A percentile compares a stretch with the other conserved stretches of the same genome.
These are phyloP conservation scores for Chanos chanos DNA, from an alignment of 2,797 vertebrate genomes.

Conservation along the genomic window DNA sequence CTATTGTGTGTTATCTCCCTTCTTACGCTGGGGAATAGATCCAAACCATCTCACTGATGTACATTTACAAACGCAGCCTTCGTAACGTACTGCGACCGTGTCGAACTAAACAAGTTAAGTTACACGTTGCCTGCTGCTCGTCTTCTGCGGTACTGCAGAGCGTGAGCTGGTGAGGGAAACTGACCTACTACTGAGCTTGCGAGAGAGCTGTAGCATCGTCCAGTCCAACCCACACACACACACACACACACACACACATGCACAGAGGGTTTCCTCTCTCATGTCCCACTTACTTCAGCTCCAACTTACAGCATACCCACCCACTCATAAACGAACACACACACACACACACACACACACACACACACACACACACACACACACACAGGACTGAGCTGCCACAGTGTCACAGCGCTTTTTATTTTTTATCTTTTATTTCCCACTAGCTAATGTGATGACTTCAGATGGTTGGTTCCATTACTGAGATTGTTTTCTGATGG, in stretches of 20 bases:
- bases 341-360: background rate
- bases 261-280: too few species aligned
- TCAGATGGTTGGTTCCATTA: slow-evolving; percentile 10
- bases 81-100: too few species aligned
- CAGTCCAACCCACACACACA: background rate
- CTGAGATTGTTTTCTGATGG: background rate
- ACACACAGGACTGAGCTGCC: background rate
- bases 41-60: too few species aligned
- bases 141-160: too few species aligned
- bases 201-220: background rate
- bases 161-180: background rate
- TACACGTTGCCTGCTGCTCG: too few species aligned
- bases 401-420: background rate
- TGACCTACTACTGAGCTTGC: background rate
- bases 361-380: slow-evolving; percentile 1
- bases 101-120: too few species aligned
- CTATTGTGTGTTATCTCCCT: too few species aligned
- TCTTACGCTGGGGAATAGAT: too few species aligned
- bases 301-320: too few species aligned
- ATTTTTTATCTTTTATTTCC: background rate
- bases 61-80: too few species aligned
- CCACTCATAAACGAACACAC: background rate
- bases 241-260: background rate
- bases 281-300: background rate
- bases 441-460: background rate